These are phyloP conservation scores for Pogonomyrmex barbatus DNA, from an alignment of 1,140 invertebrate genomes.

Conservation along the genomic window DNA sequence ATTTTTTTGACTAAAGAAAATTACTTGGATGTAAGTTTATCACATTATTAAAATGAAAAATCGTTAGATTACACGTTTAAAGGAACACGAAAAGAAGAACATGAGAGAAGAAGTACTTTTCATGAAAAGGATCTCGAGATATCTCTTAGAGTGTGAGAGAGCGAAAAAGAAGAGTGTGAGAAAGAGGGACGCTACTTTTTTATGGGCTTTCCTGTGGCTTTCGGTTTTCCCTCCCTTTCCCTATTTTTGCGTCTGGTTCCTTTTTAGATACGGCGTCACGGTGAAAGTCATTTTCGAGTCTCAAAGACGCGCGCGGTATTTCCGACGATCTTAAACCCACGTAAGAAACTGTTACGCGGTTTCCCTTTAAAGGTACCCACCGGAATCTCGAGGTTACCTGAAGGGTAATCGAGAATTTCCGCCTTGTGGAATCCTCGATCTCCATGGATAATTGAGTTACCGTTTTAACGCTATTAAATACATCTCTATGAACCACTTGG, in stretches of 20 bases:
- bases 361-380: constrained; percentile 57
- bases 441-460: constrained; percentile 58
- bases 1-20: not conserved
- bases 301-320: constrained; percentile 56
- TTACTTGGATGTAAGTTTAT: not conserved
- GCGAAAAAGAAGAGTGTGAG: not conserved
- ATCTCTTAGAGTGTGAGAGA: not conserved
- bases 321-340: constrained; percentile 38
- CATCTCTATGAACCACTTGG: constrained; percentile 34
- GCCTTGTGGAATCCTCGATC: constrained; percentile 43
- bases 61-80: constrained; percentile 8
- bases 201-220: constrained; percentile 17
- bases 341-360: constrained; percentile 58
- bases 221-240: constrained; percentile 28
- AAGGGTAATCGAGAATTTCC: constrained; percentile 61
- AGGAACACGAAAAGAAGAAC: not conserved
- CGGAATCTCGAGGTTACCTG: constrained; percentile 54
- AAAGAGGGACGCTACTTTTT: constrained; percentile 8
- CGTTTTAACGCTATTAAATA: constrained; percentile 61
- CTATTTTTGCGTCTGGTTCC: constrained; percentile 48
- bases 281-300: constrained; percentile 58
- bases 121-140: constrained; percentile 7
- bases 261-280: not conserved
- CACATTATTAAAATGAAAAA: not conserved
- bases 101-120: not conserved